phyloP scores from a whole-genome alignment of 2,113 vertebrate genomes.

The Ctenomys sociabilis region DNA sequence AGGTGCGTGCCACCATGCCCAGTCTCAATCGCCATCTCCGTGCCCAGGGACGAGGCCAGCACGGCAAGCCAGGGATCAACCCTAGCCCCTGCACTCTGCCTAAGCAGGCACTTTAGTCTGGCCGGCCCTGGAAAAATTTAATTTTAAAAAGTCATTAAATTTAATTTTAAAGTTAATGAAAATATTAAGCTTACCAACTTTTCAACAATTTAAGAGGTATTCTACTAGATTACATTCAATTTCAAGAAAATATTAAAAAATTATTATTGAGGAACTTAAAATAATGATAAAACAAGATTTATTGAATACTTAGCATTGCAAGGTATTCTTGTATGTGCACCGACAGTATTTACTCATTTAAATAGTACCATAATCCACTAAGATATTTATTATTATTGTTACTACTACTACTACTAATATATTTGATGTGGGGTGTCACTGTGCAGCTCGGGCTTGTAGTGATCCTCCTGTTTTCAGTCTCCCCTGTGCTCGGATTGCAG shows the following conservation, averaged over 20 bases:
- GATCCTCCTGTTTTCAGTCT: too few relatives aligned
- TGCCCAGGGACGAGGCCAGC: too few relatives aligned
- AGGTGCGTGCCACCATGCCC: too few relatives aligned
- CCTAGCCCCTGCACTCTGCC: too few relatives aligned
- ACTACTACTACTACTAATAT: too few relatives aligned
- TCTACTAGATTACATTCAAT: not conserved
- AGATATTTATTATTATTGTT: not conserved
- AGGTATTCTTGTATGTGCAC: not conserved
- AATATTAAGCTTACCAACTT: not conserved
- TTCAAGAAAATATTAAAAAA: not conserved
- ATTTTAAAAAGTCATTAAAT: not conserved
- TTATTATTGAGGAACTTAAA: not conserved
- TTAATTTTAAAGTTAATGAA: not conserved
- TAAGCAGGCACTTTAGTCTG: too few relatives aligned
- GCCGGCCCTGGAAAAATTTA: not conserved
- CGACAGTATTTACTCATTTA: not conserved
- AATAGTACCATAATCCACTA: not conserved
- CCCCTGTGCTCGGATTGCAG: too few relatives aligned
- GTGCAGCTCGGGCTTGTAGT: too few relatives aligned
- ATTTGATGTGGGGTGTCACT: too few relatives aligned
- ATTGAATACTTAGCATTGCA: not conserved
- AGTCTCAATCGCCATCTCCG: too few relatives aligned
- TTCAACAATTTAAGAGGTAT: not conserved
- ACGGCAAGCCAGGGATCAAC: too few relatives aligned
- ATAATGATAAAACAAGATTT: not conserved